phyloP scores from a whole-genome alignment of 2,888 invertebrate species.

The Pyralis farinalis region DNA sequence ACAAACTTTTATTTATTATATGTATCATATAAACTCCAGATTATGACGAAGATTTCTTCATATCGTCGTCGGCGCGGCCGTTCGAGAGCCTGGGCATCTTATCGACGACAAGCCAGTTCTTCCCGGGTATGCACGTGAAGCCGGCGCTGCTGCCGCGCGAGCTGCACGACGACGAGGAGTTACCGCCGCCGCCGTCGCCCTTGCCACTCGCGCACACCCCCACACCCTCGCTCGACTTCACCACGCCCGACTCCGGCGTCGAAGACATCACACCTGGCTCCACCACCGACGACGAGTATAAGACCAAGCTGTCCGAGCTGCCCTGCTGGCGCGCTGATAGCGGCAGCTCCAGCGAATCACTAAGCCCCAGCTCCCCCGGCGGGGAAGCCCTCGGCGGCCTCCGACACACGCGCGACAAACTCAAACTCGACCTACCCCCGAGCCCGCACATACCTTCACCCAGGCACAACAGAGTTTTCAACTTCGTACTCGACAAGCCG shows the following conservation, averaged over 20 bases:
- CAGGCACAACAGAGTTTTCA: slow-evolving; percentile 62
- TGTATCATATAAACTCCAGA: slow-evolving; percentile 47
- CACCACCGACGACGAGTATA: slow-evolving; percentile 52
- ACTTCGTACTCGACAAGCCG: slow-evolving; percentile 64
- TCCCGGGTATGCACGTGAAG: slow-evolving; percentile 82
- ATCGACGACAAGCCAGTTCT: slow-evolving; percentile 84
- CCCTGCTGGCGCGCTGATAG: slow-evolving; percentile 50
- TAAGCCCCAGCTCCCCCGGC: slow-evolving; percentile 65
- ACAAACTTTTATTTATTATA: background rate
- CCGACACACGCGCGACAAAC: slow-evolving; percentile 85
- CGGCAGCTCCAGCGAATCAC: slow-evolving; percentile 67
- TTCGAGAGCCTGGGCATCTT: slow-evolving; percentile 83
- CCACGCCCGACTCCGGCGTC: slow-evolving; percentile 83
- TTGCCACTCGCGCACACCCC: slow-evolving; percentile 28
- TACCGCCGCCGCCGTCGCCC: slow-evolving; percentile 40
- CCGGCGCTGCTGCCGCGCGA: slow-evolving; percentile 42
- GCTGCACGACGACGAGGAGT: slow-evolving; percentile 41
- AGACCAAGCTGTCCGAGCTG: slow-evolving; percentile 40
- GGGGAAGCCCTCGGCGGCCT: slow-evolving; percentile 83
- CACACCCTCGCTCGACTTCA: slow-evolving; percentile 68
- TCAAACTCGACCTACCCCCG: slow-evolving; percentile 86
- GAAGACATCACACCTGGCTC: slow-evolving; percentile 82
- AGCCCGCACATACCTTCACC: slow-evolving; percentile 74
- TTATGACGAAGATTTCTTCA: slow-evolving; percentile 86
- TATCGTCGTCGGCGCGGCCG: slow-evolving; percentile 87